Percentiles rank a stretch among this genome's conserved stretches.
These are phyloP conservation scores for Siderastrea radians DNA, from an alignment of 92 coral and sea anemone genomes.

Conservation along the genomic window DNA sequence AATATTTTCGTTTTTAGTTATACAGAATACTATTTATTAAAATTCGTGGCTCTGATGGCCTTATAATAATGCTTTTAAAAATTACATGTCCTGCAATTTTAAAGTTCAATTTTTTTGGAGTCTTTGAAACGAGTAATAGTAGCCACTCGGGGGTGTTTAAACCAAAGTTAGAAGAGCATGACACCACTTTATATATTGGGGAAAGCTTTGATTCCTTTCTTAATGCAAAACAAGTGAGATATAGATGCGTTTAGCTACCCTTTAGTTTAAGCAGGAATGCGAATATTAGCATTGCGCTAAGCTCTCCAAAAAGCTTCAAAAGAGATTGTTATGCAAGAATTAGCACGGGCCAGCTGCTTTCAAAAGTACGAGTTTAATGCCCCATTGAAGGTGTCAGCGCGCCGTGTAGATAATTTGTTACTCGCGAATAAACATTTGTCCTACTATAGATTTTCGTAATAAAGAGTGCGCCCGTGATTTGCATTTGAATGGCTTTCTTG, in stretches of 20 bases:
- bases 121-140: background rate
- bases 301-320: conserved; percentile 18
- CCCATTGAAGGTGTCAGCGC: conserved; percentile 51
- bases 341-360: conserved; percentile 51
- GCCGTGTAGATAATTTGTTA: conserved; percentile 54
- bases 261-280: background rate
- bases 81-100: conserved; percentile 9
- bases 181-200: background rate
- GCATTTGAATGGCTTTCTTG: conserved; percentile 75
- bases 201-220: background rate
- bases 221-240: background rate
- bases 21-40: background rate
- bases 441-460: conserved; percentile 65
- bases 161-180: background rate
- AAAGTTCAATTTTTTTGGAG: background rate
- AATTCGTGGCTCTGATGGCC: background rate
- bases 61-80: too few relatives aligned
- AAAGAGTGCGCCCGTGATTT: conserved; percentile 71
- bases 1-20: background rate
- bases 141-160: conserved; percentile 2
- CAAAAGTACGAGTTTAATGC: conserved; percentile 49
- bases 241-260: background rate
- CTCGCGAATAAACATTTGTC: conserved; percentile 61
- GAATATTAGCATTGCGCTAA: conserved; percentile 25
- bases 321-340: conserved; percentile 38